Evolutionary conservation across 2,113 vertebrate species (phyloP).

Genomic region (Pseudorasbora parva): DNA sequence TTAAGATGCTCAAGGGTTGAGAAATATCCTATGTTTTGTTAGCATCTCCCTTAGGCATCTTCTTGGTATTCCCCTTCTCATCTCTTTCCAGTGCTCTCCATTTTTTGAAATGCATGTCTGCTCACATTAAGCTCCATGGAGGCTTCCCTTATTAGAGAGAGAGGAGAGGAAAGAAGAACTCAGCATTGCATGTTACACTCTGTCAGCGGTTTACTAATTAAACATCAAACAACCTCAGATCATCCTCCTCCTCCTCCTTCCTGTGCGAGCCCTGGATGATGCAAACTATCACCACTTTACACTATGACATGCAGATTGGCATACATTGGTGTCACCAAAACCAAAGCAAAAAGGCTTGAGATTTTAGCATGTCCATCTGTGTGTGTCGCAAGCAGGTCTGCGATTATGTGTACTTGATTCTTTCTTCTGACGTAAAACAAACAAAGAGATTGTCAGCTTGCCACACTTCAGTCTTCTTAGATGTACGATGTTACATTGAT

Average conservation of each 20-base stretch:
- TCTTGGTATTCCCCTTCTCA: conserved; percentile 26
- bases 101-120: conserved; percentile 58
- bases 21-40: conserved; percentile 22
- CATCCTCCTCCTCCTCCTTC: conserved; percentile 25
- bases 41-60: conserved; percentile 15
- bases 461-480: background rate
- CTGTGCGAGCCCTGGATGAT: conserved; percentile 28
- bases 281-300: conserved; percentile 14
- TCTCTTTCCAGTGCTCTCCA: background rate
- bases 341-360: background rate
- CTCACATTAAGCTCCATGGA: conserved; percentile 56
- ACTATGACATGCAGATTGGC: background rate
- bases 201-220: conserved; percentile 59
- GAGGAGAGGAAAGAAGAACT: conserved; percentile 19
- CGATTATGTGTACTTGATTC: background rate
- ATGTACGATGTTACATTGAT: background rate
- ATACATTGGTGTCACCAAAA: background rate
- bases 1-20: conserved; percentile 15
- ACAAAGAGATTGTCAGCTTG: background rate
- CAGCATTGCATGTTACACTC: conserved; percentile 35
- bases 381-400: background rate
- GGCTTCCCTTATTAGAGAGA: conserved; percentile 51
- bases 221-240: conserved; percentile 56
- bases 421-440: background rate
- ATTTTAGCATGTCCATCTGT: background rate